A percentile compares a stretch with the other conserved stretches of the same genome.
These are phyloP conservation scores for Piscicola geometra DNA, from an alignment of 2,888 invertebrate species.

Conservation along the genomic window DNA sequence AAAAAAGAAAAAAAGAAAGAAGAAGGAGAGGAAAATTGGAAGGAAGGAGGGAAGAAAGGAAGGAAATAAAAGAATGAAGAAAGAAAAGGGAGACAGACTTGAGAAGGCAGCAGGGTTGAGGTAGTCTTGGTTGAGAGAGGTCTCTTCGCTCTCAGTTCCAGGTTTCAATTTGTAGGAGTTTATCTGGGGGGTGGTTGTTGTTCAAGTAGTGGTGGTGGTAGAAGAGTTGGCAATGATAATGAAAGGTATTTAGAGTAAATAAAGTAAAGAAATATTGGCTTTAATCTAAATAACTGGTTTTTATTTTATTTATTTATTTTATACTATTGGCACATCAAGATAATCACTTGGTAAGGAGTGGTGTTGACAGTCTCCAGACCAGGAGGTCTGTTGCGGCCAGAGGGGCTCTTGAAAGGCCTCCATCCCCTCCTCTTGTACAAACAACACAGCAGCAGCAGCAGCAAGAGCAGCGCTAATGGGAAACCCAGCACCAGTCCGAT, in stretches of 20 bases:
- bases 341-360: no score
- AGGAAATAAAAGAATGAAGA: no score
- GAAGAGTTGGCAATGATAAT: no score
- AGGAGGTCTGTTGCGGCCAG: background rate
- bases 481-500: constrained; percentile 51
- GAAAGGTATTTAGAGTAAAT: no score
- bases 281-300: no score
- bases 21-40: no score
- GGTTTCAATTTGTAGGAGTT: constrained; percentile 19
- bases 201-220: background rate
- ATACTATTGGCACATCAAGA: no score
- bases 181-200: background rate
- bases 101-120: constrained; percentile 6
- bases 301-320: no score
- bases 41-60: no score
- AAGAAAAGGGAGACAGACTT: background rate
- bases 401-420: no score
- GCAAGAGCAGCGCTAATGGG: constrained; percentile 49
- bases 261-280: no score
- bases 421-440: constrained; percentile 43
- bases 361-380: background rate
- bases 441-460: constrained; percentile 49
- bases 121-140: constrained; percentile 1
- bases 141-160: background rate
- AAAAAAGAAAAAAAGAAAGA: no score